These are phyloP conservation scores for Oscheius onirici DNA, from an alignment of 2,888 invertebrate genomes.

Conservation along the genomic window DNA sequence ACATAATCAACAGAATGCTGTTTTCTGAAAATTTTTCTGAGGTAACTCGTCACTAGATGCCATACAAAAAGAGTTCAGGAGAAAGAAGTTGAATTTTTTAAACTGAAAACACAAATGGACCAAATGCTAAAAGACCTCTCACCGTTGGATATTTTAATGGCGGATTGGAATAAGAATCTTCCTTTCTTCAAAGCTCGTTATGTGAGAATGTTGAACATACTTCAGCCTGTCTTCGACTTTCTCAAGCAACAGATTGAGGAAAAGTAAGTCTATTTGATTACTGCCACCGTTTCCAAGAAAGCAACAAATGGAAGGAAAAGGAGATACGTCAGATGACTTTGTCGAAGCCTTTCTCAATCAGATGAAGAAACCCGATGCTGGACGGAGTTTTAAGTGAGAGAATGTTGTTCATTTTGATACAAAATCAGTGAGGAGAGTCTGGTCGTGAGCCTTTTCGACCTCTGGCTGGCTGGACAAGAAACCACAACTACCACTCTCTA, in stretches of 20 bases:
- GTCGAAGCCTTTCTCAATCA: conserved; percentile 44
- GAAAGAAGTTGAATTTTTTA: conserved; percentile 24
- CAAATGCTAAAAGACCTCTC: conserved; percentile 6
- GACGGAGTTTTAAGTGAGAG: conserved; percentile 13
- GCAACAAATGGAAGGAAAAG: conserved; percentile 35
- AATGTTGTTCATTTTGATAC: too few species aligned
- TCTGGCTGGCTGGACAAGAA: conserved; percentile 58
- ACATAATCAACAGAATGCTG: conserved; percentile 49
- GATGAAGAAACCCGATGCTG: conserved; percentile 37
- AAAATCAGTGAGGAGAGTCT: conserved; percentile 38
- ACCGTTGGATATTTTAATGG: not conserved
- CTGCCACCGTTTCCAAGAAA: conserved; percentile 30
- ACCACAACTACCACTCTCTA: conserved; percentile 53
- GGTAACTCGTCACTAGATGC: conserved; percentile 31
- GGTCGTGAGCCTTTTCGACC: conserved; percentile 39
- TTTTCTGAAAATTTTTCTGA: conserved; percentile 43
- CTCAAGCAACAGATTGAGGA: conserved; percentile 12
- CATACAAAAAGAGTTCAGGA: not conserved
- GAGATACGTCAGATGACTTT: conserved; percentile 39
- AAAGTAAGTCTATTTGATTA: not conserved
- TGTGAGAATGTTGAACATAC: not conserved
- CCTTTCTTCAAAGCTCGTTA: conserved; percentile 4
- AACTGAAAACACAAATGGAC: conserved; percentile 10
- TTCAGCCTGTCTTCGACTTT: not conserved
- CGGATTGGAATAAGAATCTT: conserved; percentile 6